These are phyloP conservation scores for Lepus americanus DNA, from an alignment of 2,113 vertebrate species.

Conservation along the genomic window DNA sequence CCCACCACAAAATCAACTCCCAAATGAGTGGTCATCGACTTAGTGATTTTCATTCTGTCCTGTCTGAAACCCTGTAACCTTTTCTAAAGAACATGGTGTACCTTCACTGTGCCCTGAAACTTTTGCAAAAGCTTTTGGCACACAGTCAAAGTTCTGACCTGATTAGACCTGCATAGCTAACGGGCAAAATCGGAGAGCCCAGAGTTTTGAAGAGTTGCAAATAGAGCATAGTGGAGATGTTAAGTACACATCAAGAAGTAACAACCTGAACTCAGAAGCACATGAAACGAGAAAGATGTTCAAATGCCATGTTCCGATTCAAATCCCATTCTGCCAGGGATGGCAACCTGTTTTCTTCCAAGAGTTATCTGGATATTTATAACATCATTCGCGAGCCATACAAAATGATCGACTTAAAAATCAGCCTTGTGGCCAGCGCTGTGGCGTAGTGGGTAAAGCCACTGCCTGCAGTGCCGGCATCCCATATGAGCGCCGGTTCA, in stretches of 20 bases:
- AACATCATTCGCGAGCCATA: too few relatives aligned
- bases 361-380: too few relatives aligned
- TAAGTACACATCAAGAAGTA: conserved; percentile 61
- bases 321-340: not conserved
- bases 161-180: conserved; percentile 27
- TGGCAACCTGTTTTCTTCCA: too few relatives aligned
- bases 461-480: too few relatives aligned
- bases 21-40: not conserved
- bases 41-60: conserved; percentile 33
- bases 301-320: not conserved
- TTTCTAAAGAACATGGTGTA: conserved; percentile 47
- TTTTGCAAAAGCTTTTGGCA: conserved; percentile 41
- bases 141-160: conserved; percentile 60
- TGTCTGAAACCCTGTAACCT: conserved; percentile 44
- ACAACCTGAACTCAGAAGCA: not conserved
- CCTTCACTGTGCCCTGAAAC: conserved; percentile 38
- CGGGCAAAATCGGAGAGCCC: conserved; percentile 13
- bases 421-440: too few relatives aligned
- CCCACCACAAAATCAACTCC: conserved; percentile 31
- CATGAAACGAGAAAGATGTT: not conserved
- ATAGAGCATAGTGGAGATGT: not conserved
- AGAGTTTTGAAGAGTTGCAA: conserved; percentile 26
- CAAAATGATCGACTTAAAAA: too few relatives aligned
- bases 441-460: too few relatives aligned
- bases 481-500: too few relatives aligned